Base-by-base conservation (phyloP, 1,140 invertebrate genomes). In the Dreissena polymorpha region DNA sequence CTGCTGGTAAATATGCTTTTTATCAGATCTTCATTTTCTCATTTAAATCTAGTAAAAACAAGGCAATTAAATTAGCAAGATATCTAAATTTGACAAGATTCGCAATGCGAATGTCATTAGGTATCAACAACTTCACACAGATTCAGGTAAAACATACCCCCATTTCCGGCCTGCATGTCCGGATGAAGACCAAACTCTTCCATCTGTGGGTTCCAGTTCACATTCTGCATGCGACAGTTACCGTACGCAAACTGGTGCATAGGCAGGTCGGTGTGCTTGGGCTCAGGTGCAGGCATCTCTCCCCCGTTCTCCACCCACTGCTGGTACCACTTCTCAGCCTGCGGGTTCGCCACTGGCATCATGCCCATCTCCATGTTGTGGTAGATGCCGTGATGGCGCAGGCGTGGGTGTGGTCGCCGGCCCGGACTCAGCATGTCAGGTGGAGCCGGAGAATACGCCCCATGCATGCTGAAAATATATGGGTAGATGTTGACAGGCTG, bases 351-450 rank as follows among this genome's bases (percentile, higher is more conserved):
- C 18, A 67, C 71, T 23, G 72, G 81, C 68, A 77, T 86, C 86
- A 88, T 86, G n/a, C 79, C 76, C 12, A 65, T n/a, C 29, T 83
- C 80, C 85, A 88, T 86, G 50, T 86, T 85, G 60, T 83, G 78
- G 14, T 65, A 77, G 70, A 85, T 87, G 86, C 60, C 75, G 84
- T 73, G 74, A 84, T 76, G 90, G 87, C 77, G 88, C 76, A 69
- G 49, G 21, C 51, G 63, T n/a, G 81, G 81, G 21, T 74, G 81
- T 53, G 89, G 86, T 21, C 88, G 65, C 14, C 86, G 87, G 27
- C 87, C 81, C 29, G 88, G 87, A 84, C 87, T 89, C 51, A 88
- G 74, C 84, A 88, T 87, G 49, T 85, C 86, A 67, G 86, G 72
- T 21, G 87, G 84, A 13, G 85, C 83, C 21, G 88, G 85, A 14